These are phyloP conservation scores for Platanista minor DNA, from an alignment of 2,113 vertebrate genomes.

Conservation along the genomic window DNA sequence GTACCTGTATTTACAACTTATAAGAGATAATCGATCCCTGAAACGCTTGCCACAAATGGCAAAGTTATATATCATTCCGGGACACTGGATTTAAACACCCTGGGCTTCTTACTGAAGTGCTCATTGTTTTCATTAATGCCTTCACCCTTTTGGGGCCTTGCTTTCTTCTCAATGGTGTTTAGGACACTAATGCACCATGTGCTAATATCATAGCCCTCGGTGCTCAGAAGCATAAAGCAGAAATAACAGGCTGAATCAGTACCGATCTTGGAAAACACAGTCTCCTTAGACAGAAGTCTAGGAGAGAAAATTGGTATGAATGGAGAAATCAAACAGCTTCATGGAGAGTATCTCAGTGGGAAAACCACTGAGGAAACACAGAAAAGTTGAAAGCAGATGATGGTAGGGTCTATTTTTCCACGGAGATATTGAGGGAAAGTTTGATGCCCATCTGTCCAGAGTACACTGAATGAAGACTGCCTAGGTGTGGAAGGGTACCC, in stretches of 20 bases:
- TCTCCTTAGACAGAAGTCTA: conserved; percentile 63
- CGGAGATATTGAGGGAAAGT: neutral
- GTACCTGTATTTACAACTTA: conserved; percentile 53
- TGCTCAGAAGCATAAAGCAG: conserved; percentile 57
- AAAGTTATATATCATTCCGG: conserved; percentile 4
- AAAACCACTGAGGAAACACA: conserved; percentile 57
- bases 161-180: conserved; percentile 60
- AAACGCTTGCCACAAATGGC: neutral
- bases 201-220: conserved; percentile 53
- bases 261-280: conserved; percentile 61
- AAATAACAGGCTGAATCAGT: conserved; percentile 67
- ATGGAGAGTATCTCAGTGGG: conserved; percentile 60
- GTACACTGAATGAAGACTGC: neutral
- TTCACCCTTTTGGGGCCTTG: conserved; percentile 47
- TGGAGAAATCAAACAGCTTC: conserved; percentile 67
- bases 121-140: conserved; percentile 42
- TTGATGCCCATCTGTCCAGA: conserved; percentile 7
- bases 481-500: neutral
- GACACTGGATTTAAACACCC: neutral
- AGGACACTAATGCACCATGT: conserved; percentile 48
- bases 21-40: neutral
- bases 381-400: conserved; percentile 51
- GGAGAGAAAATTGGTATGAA: conserved; percentile 64
- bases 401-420: conserved; percentile 26
- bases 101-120: neutral